Base-by-base conservation (phyloP, 2,797 vertebrate species). In the Macropodus opercularis region DNA sequence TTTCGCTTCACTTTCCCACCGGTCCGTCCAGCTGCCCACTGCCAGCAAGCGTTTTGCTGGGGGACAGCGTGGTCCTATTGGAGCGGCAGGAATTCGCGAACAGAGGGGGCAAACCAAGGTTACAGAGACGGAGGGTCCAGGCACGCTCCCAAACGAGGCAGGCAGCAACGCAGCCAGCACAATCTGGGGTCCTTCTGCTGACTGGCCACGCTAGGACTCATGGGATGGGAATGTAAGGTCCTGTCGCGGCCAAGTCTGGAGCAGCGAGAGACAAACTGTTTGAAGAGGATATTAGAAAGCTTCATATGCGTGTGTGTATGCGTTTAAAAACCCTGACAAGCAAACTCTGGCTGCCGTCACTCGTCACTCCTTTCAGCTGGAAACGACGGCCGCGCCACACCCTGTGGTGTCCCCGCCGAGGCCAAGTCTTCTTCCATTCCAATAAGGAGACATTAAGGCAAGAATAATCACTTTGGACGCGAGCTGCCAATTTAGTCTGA, bases 61-160 rank as follows among this genome's bases (percentile, higher is more conserved):
- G 86, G 86, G n/a, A 89, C 88, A 85, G 73, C 62, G 73, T 51
- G 86, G 85, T 89, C 85, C 79, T 83, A 69, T 61, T 69, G 72
- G 80, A 88, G 75, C 79, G 84, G 79, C 75, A 85, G 85, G 88
- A 91, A 89, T 91, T 90, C 74, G 78, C 84, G 89, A 90, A 90
- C 86, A 89, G 72, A 75, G 65, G 80, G 88, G 81, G 87, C 79
- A 84, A 86, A 85, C 76, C 87, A 88, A 91, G 89, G 90, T 92
- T 89, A 91, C 77, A 13, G 72, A 77, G 80, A 82, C 67, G 62
- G 63, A 81, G 79, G 83, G 75, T 54, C 68, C 83, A 85, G 87
- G 83, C 81, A 81, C 74, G 53, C 74, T 87, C 79, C 79, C 84
- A 90, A 83, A 83, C 40, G 61, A 85, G 66, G 47, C 78, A 81